Percentiles rank a stretch among this genome's conserved stretches.
Conservation (phyloP, 2,888 invertebrate genomes). For the Phytoseiulus persimilis region DNA sequence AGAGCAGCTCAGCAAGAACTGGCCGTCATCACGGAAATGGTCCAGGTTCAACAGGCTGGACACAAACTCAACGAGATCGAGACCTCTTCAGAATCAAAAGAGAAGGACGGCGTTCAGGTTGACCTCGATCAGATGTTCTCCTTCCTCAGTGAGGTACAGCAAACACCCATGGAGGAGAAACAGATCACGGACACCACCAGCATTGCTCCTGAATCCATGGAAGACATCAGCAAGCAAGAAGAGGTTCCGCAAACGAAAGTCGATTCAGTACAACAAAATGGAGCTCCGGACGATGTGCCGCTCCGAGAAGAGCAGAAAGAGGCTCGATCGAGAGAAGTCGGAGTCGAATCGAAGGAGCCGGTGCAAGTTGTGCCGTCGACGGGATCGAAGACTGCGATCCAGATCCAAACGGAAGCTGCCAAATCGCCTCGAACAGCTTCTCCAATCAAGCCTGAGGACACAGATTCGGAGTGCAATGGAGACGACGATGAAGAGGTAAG, state of each 20-base stretch:
- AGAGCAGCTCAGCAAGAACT: slow-evolving; percentile 51
- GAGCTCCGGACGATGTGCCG: neutral
- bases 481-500: slow-evolving; percentile 32
- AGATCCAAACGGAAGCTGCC: neutral
- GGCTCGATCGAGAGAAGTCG: neutral
- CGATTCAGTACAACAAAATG: neutral
- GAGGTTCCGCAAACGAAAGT: slow-evolving; percentile 56
- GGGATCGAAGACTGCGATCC: neutral
- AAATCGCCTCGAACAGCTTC: neutral
- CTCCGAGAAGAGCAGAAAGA: neutral
- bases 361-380: neutral
- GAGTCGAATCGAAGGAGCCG: neutral
- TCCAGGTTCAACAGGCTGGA: slow-evolving; percentile 51
- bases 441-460: slow-evolving; percentile 28
- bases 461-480: slow-evolving; percentile 20
- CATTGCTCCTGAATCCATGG: slow-evolving; percentile 53
- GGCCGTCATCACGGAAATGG: slow-evolving; percentile 63
- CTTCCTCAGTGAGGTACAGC: slow-evolving; percentile 70
- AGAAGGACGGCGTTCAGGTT: slow-evolving; percentile 51
- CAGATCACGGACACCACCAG: slow-evolving; percentile 50
- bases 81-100: neutral
- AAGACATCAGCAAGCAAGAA: slow-evolving; percentile 67
- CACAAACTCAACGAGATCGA: slow-evolving; percentile 32
- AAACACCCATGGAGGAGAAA: slow-evolving; percentile 39
- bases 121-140: slow-evolving; percentile 82